Evolutionary conservation across 92 coral and sea anemone species (phyloP).

Genomic region (Chrysogorgia sp.): DNA sequence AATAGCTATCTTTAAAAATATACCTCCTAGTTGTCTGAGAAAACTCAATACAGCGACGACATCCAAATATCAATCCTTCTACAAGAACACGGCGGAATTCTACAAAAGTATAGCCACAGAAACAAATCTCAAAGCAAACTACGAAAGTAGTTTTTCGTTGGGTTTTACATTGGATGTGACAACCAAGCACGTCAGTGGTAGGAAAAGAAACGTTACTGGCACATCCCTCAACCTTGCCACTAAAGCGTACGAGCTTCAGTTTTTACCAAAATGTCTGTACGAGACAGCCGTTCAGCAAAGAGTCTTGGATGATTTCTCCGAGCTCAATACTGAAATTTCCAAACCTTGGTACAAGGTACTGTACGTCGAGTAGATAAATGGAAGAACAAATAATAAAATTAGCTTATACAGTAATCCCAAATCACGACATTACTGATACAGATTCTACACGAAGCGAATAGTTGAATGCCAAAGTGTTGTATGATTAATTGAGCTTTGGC

Average conservation of each 20-base stretch:
- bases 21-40: conserved; percentile 27
- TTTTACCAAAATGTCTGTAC: conserved; percentile 66
- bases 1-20: background rate
- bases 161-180: conserved; percentile 56
- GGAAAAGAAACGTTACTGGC: conserved; percentile 45
- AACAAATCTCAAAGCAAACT: conserved; percentile 43
- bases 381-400: no score
- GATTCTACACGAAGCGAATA: no score
- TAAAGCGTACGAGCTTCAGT: conserved; percentile 23
- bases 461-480: no score
- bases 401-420: no score
- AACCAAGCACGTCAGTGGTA: conserved; percentile 57
- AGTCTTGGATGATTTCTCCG: conserved; percentile 46
- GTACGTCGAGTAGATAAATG: no score
- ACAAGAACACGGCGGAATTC: conserved; percentile 54
- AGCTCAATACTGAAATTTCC: conserved; percentile 23
- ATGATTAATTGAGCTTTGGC: no score
- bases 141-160: conserved; percentile 50
- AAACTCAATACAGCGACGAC: conserved; percentile 6
- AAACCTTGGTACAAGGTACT: conserved; percentile 33
- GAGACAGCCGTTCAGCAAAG: background rate
- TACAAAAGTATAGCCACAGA: conserved; percentile 56
- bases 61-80: conserved; percentile 55
- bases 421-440: no score
- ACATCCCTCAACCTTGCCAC: conserved; percentile 51